Conservation (phyloP, 2,888 invertebrate genomes). For the Agonopterix arenella region DNA sequence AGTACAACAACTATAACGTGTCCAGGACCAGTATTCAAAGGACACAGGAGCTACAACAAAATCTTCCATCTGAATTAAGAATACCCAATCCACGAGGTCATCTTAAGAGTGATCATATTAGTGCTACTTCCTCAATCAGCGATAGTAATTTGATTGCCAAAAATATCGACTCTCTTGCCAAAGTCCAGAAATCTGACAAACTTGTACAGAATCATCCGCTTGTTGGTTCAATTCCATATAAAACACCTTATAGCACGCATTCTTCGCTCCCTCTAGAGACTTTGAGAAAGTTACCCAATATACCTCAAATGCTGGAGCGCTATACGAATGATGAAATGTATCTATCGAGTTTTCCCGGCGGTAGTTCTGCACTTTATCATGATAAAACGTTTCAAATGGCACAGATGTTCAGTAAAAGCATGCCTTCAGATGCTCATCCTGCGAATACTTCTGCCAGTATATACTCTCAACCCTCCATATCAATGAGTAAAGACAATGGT, state of each 20-base stretch:
- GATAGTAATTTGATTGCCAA: constrained; percentile 42
- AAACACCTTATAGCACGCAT: constrained; percentile 54
- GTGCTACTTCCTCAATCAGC: constrained; percentile 29
- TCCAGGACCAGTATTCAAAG: constrained; percentile 44
- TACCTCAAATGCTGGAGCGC: constrained; percentile 79
- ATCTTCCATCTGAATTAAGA: constrained; percentile 49
- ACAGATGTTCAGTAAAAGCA: constrained; percentile 75
- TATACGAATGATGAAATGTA: constrained; percentile 76
- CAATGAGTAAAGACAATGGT: constrained; percentile 51
- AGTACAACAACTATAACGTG: constrained; percentile 48
- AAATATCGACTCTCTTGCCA: constrained; percentile 42
- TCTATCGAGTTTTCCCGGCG: constrained; percentile 63
- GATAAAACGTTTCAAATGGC: constrained; percentile 78
- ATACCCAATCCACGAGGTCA: constrained; percentile 62
- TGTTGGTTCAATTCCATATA: constrained; percentile 55
- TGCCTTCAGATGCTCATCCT: constrained; percentile 52
- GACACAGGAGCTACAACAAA: constrained; percentile 52
- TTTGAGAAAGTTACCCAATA: constrained; percentile 72
- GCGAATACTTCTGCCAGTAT: constrained; percentile 44
- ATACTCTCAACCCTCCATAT: constrained; percentile 51
- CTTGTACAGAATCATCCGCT: constrained; percentile 52
- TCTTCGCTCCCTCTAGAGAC: constrained; percentile 67
- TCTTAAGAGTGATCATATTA: constrained; percentile 46
- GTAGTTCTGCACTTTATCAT: constrained; percentile 67
- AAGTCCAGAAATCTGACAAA: constrained; percentile 57